Conservation (phyloP, 2,113 vertebrate genomes). For the Embiotoca jacksoni region DNA sequence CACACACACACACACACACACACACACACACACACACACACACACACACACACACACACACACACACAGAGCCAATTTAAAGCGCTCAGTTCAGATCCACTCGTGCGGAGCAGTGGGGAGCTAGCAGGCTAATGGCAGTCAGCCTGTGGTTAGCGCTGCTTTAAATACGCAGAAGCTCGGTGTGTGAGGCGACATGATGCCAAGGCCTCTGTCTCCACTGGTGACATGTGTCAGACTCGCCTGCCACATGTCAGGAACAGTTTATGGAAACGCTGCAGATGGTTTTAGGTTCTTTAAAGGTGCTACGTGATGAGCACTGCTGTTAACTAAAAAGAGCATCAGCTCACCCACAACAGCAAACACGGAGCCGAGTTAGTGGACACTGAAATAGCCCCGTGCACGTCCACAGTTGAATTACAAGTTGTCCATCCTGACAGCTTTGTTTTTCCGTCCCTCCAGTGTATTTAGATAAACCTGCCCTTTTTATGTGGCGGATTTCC, state of each 20-base stretch:
- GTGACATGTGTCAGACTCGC: conserved; percentile 79
- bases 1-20: conserved; percentile 31
- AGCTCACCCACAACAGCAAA: conserved; percentile 54
- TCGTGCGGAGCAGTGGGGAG: conserved; percentile 69
- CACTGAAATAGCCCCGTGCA: conserved; percentile 26
- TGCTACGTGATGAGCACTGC: conserved; percentile 50
- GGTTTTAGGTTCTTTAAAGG: conserved; percentile 58
- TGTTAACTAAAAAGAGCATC: conserved; percentile 51
- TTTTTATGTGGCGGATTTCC: conserved; percentile 25
- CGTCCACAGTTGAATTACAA: conserved; percentile 26
- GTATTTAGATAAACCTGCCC: conserved; percentile 6
- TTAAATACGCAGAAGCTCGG: conserved; percentile 72
- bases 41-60: conserved; percentile 1
- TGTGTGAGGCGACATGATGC: conserved; percentile 75
- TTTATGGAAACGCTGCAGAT: conserved; percentile 75
- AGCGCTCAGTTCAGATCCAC: conserved; percentile 66
- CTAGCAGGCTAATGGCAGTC: conserved; percentile 80
- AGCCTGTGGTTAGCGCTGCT: conserved; percentile 80
- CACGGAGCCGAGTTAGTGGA: conserved; percentile 32
- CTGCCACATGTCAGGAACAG: conserved; percentile 76
- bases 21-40: conserved; percentile 28
- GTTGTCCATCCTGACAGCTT: conserved; percentile 32
- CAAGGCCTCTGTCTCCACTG: conserved; percentile 77
- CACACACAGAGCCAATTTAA: conserved; percentile 54
- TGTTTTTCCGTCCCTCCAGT: conserved; percentile 25